Evolutionary conservation across 2,797 vertebrate species (phyloP), one percentile per base, ranked within the genome.

Genomic region (Trachurus trachurus): DNA sequence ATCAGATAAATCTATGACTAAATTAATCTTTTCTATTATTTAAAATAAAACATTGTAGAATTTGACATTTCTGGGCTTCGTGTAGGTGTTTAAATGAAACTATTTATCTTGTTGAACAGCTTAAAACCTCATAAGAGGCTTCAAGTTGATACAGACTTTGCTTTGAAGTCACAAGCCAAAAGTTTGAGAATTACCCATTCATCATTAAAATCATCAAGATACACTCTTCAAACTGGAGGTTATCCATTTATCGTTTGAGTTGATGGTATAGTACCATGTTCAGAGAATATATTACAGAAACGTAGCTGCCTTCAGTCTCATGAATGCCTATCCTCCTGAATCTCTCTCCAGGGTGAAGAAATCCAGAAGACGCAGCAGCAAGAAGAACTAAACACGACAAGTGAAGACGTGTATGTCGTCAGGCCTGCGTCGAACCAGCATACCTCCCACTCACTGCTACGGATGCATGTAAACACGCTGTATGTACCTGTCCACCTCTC

Each of bases 291-390:
- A 3, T 29, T 15, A 26, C 22, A 54, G 13, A 39, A 47, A 15
- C 10, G n/a, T 66, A 4, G 13, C 9, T 34, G 45, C 40, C 45
- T 62, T 42, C 7, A 47, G 8, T n/a, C 54, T 44, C 3, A 54
- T 8, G 1, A 21, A 10, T 3, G 21, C 3, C 13, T 1, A 1
- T 70, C 31, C 1, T 10, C 80, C 59, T 86, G 5, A 53, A 10
- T 82, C 2, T 87, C 37, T 78, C 68, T 54, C 19, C 89, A 96
- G 95, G 87, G 95, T 96, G 88, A 96, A 95, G 90, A 96, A 95
- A 82, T 89, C 91, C 63, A 92, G 91, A 84, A 93, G 94, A 87
- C 93, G 89, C 63, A 87, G 83, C 9, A 87, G 80, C 83, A 95
- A 94, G 91, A 94, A 83, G 57, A 84, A 71, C 78, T 91, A 89